These are phyloP conservation scores for Setipinna tenuifilis DNA, from an alignment of 2,797 vertebrate genomes.

Conservation along the genomic window DNA sequence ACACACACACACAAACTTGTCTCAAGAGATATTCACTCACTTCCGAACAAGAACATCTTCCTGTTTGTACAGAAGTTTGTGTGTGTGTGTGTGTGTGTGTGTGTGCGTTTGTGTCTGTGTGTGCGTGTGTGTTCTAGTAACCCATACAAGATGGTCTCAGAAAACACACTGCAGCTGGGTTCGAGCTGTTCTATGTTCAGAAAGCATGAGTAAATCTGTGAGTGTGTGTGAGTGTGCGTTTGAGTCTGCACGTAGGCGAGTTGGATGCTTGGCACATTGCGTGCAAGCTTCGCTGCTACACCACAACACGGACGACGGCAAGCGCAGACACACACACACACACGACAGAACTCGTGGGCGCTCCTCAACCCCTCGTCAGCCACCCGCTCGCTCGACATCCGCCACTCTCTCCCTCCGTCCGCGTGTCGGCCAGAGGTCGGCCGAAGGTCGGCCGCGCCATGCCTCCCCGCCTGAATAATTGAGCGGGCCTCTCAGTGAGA, in stretches of 20 bases:
- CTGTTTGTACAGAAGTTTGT: not conserved
- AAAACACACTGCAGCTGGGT: not conserved
- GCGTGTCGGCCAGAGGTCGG: conserved; percentile 49
- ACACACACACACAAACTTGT: not conserved
- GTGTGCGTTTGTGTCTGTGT: not conserved
- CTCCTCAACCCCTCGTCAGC: too few relatives aligned
- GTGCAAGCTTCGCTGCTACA: not conserved
- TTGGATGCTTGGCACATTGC: not conserved
- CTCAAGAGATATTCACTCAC: not conserved
- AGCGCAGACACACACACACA: not conserved
- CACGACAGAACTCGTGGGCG: not conserved
- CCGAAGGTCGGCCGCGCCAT: conserved; percentile 56
- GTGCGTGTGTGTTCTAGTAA: not conserved
- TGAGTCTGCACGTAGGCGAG: not conserved
- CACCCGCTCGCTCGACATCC: too few relatives aligned
- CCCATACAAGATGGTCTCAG: not conserved
- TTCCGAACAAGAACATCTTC: conserved; percentile 14
- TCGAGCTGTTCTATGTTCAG: not conserved
- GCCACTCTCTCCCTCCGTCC: not conserved
- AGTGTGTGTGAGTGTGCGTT: not conserved
- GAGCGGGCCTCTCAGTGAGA: conserved; percentile 56
- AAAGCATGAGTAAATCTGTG: not conserved
- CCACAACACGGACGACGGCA: not conserved
- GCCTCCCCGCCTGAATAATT: conserved; percentile 63
- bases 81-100: not conserved